Percentiles rank a stretch among this genome's conserved stretches.
Evolutionary conservation across 2,113 vertebrate species (phyloP).

Genomic region (Acanthisitta chloris): DNA sequence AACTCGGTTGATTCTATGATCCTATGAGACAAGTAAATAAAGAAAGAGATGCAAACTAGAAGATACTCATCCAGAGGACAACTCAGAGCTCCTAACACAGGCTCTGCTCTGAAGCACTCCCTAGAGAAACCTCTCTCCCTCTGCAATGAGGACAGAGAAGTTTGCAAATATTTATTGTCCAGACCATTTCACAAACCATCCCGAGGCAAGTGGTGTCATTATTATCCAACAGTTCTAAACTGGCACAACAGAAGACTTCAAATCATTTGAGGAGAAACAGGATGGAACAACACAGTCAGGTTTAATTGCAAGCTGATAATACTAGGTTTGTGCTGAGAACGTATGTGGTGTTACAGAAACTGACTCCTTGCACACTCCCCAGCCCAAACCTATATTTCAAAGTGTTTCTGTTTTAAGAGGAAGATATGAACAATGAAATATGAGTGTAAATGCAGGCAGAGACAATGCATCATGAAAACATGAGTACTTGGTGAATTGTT

Average conservation of each 20-base stretch:
- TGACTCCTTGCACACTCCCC: too few relatives aligned
- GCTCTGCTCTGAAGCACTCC: background rate
- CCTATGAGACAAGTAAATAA: background rate
- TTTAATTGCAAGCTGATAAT: background rate
- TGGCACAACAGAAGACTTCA: background rate
- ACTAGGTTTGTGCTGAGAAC: background rate
- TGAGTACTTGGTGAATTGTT: background rate
- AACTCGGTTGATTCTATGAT: too few relatives aligned
- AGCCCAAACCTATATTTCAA: background rate
- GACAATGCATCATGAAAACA: background rate
- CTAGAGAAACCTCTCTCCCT: background rate
- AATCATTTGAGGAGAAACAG: background rate
- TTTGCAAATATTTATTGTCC: background rate
- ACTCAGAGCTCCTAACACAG: rapidly evolving
- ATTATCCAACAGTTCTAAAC: background rate
- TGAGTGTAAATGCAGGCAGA: background rate
- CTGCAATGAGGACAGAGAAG: background rate
- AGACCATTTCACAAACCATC: background rate
- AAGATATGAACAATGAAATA: background rate
- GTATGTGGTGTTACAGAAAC: background rate
- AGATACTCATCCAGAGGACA: background rate
- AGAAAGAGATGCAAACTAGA: background rate
- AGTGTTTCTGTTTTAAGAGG: background rate
- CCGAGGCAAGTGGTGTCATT: rapidly evolving
- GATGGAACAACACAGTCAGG: background rate